These are phyloP conservation scores for Malaclemys terrapin DNA, from an alignment of 2,113 vertebrate genomes.

Conservation along the genomic window DNA sequence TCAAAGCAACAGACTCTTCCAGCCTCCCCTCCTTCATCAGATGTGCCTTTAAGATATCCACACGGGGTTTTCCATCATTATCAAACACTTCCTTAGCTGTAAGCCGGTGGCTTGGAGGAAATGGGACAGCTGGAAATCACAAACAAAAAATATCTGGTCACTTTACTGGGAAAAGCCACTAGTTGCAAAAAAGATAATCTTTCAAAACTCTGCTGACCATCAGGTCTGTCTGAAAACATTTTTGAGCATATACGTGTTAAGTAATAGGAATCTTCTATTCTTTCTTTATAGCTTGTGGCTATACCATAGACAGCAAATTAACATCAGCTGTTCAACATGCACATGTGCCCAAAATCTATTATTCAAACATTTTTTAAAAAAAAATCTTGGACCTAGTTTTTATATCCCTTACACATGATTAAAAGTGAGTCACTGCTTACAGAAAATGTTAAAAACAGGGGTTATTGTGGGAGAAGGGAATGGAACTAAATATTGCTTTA, in stretches of 20 bases:
- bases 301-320: background rate
- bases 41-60: slow-evolving; percentile 98
- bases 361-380: accelerated
- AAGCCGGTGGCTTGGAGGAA: slow-evolving; percentile 97
- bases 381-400: background rate
- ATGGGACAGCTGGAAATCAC: slow-evolving; percentile 90
- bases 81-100: slow-evolving; percentile 99
- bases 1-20: slow-evolving; percentile 94
- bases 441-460: background rate
- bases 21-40: slow-evolving; percentile 98
- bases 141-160: slow-evolving; percentile 22
- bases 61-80: slow-evolving; percentile 95
- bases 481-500: background rate
- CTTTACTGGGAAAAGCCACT: slow-evolving; percentile 9
- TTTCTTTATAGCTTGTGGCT: background rate
- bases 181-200: background rate
- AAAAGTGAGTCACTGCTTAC: background rate
- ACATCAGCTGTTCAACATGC: background rate
- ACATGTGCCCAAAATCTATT: background rate
- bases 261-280: background rate
- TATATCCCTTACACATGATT: background rate
- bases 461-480: background rate
- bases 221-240: background rate
- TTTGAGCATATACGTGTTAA: background rate
- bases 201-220: background rate